phyloP scores from a whole-genome alignment of 2,797 vertebrate species.

The Limnodromus scolopaceus region DNA sequence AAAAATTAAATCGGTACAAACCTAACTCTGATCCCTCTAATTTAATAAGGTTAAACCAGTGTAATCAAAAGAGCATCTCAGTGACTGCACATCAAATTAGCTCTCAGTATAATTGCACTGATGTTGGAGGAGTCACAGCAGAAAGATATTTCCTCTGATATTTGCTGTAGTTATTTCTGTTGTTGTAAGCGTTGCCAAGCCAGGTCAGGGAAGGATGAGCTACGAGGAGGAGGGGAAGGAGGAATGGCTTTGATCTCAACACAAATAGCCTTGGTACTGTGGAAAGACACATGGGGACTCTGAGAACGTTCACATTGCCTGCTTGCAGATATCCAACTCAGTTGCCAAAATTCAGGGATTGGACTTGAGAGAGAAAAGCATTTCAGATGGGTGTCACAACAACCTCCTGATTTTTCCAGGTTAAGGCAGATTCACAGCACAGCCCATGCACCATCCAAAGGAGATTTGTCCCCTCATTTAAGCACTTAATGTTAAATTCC shows the following conservation, averaged over 20 bases:
- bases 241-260: background rate
- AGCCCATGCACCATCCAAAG: background rate
- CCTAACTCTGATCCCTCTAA: background rate
- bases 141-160: background rate
- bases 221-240: background rate
- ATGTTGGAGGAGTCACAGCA: background rate
- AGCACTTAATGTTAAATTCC: background rate
- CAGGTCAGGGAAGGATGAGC: background rate
- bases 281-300: background rate
- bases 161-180: background rate
- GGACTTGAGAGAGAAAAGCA: background rate
- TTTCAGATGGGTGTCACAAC: background rate
- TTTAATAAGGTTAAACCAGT: conserved; percentile 1
- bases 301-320: background rate
- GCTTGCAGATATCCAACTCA: background rate
- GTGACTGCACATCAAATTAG: background rate
- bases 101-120: background rate
- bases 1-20: background rate
- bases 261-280: background rate
- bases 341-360: background rate
- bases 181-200: background rate
- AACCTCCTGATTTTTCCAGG: background rate
- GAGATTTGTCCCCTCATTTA: background rate
- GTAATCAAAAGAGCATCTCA: conserved; percentile 3
- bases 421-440: background rate